Evolutionary conservation across 30 jellyfish, hydroid and myxozoan genomes (phyloP).

Genomic region (Aurelia coerulea): DNA sequence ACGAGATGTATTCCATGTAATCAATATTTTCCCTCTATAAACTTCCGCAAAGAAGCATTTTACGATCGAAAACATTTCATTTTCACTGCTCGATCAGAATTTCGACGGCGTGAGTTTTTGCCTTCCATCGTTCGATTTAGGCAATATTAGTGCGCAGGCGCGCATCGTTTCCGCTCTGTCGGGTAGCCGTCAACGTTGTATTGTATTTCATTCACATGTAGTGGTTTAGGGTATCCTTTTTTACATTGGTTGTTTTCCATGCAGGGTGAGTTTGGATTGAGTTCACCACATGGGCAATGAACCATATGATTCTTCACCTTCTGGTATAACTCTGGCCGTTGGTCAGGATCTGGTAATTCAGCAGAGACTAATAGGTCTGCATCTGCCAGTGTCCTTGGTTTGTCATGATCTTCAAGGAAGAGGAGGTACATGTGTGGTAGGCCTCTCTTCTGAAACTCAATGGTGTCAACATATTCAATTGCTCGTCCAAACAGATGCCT

Average conservation of each 20-base stretch:
- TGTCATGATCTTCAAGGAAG: neutral
- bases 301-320: neutral
- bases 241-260: no score
- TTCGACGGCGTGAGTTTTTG: no score
- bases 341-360: neutral
- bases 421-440: neutral
- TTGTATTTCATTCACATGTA: neutral
- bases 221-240: neutral
- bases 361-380: neutral
- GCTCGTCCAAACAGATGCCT: conserved; percentile 30
- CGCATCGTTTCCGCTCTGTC: no score
- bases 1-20: no score
- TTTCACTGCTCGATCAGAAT: no score
- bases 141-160: no score
- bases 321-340: neutral
- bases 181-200: conserved; percentile 66
- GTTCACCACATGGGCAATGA: neutral
- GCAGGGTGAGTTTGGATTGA: no score
- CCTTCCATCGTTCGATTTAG: no score
- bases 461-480: conserved; percentile 24
- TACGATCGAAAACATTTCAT: no score
- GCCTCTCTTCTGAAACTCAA: conserved; percentile 71
- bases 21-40: no score
- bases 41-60: no score
- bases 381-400: neutral